Evolutionary conservation across 2,113 vertebrate species (phyloP).

Genomic region (Rhizomys pruinosus): DNA sequence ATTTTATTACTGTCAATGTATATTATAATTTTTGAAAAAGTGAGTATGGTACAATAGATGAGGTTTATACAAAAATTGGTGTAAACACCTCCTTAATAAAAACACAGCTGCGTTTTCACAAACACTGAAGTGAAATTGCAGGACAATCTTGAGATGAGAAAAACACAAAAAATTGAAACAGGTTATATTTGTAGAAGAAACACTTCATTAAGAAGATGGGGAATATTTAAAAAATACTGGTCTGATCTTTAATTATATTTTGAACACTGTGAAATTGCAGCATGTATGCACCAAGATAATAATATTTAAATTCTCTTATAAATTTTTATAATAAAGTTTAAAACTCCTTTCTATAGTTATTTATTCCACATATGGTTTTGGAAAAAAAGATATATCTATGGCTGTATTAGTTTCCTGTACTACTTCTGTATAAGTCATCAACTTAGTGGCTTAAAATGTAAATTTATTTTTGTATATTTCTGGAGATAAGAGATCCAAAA

Average conservation of each 20-base stretch:
- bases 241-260: constrained; percentile 18
- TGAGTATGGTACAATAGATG: constrained; percentile 79
- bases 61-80: constrained; percentile 76
- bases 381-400: background rate
- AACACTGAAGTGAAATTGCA: constrained; percentile 79
- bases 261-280: constrained; percentile 40
- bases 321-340: too few relatives aligned
- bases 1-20: constrained; percentile 61
- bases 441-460: background rate
- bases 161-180: constrained; percentile 71
- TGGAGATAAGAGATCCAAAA: background rate
- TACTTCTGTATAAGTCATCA: background rate
- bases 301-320: background rate
- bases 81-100: constrained; percentile 84
- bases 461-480: background rate
- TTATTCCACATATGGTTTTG: background rate
- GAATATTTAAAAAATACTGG: constrained; percentile 62
- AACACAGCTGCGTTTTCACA: constrained; percentile 81
- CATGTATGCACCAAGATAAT: background rate
- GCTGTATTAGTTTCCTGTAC: background rate
- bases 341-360: too few relatives aligned
- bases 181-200: constrained; percentile 77
- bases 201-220: constrained; percentile 73
- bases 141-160: constrained; percentile 70
- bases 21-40: constrained; percentile 80